These are phyloP conservation scores for Aleiodes leptofemur DNA, from an alignment of 2,888 invertebrate species.

Conservation along the genomic window DNA sequence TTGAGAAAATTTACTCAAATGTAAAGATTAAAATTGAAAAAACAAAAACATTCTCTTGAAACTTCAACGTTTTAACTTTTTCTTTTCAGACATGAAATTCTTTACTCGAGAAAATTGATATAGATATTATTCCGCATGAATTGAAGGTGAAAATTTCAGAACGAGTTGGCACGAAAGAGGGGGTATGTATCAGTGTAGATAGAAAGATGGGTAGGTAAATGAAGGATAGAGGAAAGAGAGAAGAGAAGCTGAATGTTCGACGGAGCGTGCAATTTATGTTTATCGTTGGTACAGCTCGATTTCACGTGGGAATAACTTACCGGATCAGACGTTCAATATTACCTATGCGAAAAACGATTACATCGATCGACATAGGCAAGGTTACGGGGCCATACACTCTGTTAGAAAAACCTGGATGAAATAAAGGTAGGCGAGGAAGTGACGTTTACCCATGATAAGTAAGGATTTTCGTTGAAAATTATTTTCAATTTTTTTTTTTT, in stretches of 20 bases:
- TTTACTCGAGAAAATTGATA: not conserved
- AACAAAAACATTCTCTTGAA: not conserved
- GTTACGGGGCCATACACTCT: conserved; percentile 22
- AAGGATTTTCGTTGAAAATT: conserved; percentile 2
- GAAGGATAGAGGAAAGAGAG: not conserved
- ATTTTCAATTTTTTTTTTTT: not conserved
- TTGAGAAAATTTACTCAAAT: no score
- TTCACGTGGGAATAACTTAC: conserved; percentile 60
- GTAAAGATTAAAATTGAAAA: no score
- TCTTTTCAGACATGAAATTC: not conserved
- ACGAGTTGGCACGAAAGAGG: no score
- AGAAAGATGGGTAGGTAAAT: no score
- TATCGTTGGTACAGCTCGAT: conserved; percentile 54
- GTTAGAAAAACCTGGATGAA: not conserved
- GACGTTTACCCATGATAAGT: conserved; percentile 26
- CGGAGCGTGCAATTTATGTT: conserved; percentile 58
- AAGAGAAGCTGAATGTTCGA: conserved; percentile 44
- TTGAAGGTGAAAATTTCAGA: no score
- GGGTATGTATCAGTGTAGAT: no score
- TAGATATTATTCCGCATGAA: not conserved
- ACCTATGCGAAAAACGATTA: conserved; percentile 58
- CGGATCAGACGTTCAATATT: conserved; percentile 60
- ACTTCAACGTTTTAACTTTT: not conserved
- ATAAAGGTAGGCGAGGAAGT: conserved; percentile 26
- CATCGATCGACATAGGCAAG: conserved; percentile 52